Evolutionary conservation across 2,113 vertebrate genomes (phyloP).

Genomic region (Osmerus eperlanus): DNA sequence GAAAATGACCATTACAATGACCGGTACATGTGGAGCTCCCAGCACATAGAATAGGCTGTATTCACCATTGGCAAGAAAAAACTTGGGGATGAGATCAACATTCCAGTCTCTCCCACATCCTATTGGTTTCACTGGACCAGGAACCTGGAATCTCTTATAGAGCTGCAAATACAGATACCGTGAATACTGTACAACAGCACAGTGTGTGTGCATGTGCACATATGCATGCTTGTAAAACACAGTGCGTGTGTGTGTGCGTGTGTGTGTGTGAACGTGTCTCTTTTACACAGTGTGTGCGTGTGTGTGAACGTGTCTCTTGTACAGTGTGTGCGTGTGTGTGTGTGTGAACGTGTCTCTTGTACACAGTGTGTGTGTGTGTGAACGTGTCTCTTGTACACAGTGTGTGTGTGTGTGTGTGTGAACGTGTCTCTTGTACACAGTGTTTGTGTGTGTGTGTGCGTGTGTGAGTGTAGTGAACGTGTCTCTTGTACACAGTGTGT

Average conservation of each 20-base stretch:
- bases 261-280: too few species aligned
- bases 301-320: too few species aligned
- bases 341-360: not conserved
- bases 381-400: too few species aligned
- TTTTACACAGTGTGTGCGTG: too few species aligned
- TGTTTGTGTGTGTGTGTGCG: not conserved
- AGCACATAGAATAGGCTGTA: not conserved
- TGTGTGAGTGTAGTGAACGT: not conserved
- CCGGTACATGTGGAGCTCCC: too few species aligned
- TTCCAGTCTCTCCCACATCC: conserved; percentile 75
- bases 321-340: not conserved
- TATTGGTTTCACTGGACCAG: conserved; percentile 53
- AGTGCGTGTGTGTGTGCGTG: not conserved
- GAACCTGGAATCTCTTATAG: conserved; percentile 65
- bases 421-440: not conserved
- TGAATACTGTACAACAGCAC: not conserved
- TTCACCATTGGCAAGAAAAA: conserved; percentile 70
- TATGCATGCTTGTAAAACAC: not conserved
- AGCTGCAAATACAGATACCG: conserved; percentile 51
- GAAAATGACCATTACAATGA: too few species aligned
- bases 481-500: not conserved
- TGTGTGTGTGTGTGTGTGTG: not conserved
- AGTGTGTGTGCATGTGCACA: not conserved
- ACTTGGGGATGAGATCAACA: conserved; percentile 76
- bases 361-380: not conserved